Evolutionary conservation across 2,797 vertebrate genomes (phyloP).

Genomic region (Platalea minor): DNA sequence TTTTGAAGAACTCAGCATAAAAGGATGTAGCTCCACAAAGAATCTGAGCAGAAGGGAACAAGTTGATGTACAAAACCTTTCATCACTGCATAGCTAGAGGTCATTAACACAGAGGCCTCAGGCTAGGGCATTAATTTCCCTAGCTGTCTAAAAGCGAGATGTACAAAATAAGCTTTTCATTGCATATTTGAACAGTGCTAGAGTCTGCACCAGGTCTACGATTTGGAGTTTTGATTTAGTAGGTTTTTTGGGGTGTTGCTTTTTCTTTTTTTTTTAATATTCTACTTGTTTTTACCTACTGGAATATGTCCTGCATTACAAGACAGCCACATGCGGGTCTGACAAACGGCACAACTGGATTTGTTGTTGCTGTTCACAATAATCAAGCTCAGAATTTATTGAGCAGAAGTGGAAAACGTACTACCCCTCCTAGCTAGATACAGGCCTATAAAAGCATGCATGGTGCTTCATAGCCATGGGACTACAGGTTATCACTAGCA

Average conservation of each 20-base stretch:
- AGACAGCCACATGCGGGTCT: not conserved
- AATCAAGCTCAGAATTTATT: not conserved
- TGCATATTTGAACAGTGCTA: not conserved
- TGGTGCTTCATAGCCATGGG: not conserved
- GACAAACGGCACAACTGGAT: not conserved
- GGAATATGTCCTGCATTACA: not conserved
- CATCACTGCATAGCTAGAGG: not conserved
- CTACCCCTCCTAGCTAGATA: not conserved
- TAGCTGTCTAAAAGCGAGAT: not conserved
- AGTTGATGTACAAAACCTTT: not conserved
- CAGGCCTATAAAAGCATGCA: not conserved
- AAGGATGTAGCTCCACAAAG: constrained; percentile 12
- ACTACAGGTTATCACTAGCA: not conserved
- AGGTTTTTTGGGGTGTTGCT: no score
- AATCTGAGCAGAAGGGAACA: constrained; percentile 4
- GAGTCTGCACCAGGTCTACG: not conserved
- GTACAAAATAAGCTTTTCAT: not conserved
- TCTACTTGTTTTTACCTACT: not conserved
- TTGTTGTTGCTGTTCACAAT: not conserved
- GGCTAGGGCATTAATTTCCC: constrained; percentile 33
- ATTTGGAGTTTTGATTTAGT: not conserved
- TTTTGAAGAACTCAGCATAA: not conserved
- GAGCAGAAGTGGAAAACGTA: not conserved
- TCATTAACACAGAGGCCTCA: constrained; percentile 25
- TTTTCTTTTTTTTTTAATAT: not conserved